Conservation (phyloP, 1,140 invertebrate genomes). For the Drosophila biarmipes region DNA sequence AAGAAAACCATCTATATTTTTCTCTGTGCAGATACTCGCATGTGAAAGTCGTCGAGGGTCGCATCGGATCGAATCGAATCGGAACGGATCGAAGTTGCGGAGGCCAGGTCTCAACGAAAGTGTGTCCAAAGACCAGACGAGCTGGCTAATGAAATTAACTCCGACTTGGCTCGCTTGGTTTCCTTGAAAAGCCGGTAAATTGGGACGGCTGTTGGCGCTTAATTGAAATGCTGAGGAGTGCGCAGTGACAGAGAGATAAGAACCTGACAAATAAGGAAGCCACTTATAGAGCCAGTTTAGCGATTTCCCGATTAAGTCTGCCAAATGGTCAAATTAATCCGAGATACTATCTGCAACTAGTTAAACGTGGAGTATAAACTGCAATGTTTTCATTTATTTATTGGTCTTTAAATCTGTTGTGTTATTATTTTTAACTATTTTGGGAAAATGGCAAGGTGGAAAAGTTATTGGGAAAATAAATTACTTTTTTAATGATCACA, state of each 20-base stretch:
- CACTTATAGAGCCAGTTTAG: slow-evolving; percentile 31
- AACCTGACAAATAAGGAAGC: slow-evolving; percentile 48
- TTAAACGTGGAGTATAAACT: background rate
- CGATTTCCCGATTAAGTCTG: slow-evolving; percentile 32
- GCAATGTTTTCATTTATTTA: too few species aligned
- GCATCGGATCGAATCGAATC: slow-evolving; percentile 37
- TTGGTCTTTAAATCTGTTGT: too few species aligned
- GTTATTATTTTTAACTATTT: too few species aligned
- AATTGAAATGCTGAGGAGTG: slow-evolving; percentile 47
- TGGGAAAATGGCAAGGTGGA: too few species aligned
- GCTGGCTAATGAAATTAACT: slow-evolving; percentile 50
- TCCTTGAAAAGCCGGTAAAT: slow-evolving; percentile 29
- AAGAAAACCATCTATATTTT: slow-evolving; percentile 1
- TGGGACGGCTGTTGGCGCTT: slow-evolving; percentile 35
- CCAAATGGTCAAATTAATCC: slow-evolving; percentile 32
- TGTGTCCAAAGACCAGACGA: slow-evolving; percentile 54
- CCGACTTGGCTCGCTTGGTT: slow-evolving; percentile 15
- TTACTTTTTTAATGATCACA: too few species aligned
- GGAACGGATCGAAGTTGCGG: slow-evolving; percentile 35
- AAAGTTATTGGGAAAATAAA: too few species aligned
- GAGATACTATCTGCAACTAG: slow-evolving; percentile 13
- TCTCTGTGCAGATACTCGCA: slow-evolving; percentile 16
- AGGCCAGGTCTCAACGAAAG: slow-evolving; percentile 45
- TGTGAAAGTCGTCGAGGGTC: slow-evolving; percentile 58
- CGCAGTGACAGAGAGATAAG: slow-evolving; percentile 18